Conservation (phyloP, 2,113 vertebrate genomes). For the Falco punctatus region DNA sequence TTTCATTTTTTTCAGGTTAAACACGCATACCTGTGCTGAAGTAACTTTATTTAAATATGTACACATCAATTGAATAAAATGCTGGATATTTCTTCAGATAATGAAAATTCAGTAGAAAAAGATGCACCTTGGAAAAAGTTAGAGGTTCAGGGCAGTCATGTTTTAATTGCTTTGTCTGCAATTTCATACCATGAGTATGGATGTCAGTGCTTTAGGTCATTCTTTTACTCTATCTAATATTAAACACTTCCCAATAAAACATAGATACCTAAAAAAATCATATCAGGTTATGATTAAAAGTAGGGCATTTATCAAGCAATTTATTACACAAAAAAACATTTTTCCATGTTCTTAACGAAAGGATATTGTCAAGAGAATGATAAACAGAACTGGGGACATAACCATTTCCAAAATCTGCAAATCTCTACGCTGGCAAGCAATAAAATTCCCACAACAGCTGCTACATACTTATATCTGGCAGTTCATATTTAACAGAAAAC, state of each 20-base stretch:
- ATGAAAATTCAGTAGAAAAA: neutral
- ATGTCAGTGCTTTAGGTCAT: neutral
- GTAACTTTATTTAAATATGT: neutral
- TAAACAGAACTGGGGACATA: slow-evolving; percentile 10
- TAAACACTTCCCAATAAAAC: neutral
- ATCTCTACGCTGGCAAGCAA: neutral
- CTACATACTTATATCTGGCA: neutral
- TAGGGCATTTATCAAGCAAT: neutral
- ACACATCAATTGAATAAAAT: neutral
- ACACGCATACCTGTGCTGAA: neutral
- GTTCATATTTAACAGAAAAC: neutral
- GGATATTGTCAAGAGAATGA: neutral
- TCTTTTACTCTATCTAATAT: neutral
- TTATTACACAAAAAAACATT: neutral
- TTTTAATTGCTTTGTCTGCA: neutral
- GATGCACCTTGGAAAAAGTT: neutral
- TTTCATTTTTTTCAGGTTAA: neutral
- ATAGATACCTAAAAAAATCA: neutral
- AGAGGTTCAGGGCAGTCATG: neutral
- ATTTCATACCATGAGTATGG: neutral
- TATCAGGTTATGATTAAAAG: neutral
- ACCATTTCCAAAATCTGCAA: slow-evolving; percentile 37
- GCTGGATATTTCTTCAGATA: neutral
- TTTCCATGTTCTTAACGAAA: neutral
- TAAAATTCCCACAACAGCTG: slow-evolving; percentile 9